Percentiles rank a stretch among this genome's conserved stretches.
phyloP scores from a whole-genome alignment of 2,888 invertebrate genomes.

The Troides oblongomaculatus region DNA sequence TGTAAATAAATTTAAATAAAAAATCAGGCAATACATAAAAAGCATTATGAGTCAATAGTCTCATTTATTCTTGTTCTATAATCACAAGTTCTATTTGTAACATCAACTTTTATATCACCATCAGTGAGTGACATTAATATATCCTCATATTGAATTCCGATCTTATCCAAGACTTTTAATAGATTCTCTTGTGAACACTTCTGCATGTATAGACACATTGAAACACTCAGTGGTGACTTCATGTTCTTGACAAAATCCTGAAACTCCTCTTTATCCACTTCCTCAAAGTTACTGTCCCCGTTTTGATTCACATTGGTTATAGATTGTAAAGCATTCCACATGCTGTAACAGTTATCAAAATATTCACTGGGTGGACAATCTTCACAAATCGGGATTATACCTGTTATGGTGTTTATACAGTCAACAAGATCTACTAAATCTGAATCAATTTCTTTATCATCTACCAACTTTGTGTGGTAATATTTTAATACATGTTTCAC shows the following conservation, averaged over 20 bases:
- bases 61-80: conserved; percentile 59
- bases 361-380: conserved; percentile 51
- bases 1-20: not conserved
- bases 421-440: conserved; percentile 65
- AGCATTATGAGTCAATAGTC: conserved; percentile 50
- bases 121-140: conserved; percentile 50
- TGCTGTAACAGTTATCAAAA: conserved; percentile 54
- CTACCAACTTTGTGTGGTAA: conserved; percentile 61
- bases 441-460: conserved; percentile 59
- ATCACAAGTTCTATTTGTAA: conserved; percentile 49
- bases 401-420: conserved; percentile 54
- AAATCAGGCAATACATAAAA: conserved; percentile 1
- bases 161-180: conserved; percentile 49
- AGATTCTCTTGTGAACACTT: conserved; percentile 56
- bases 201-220: conserved; percentile 58
- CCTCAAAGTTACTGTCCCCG: conserved; percentile 51
- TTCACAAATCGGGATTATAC: conserved; percentile 47
- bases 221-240: conserved; percentile 49
- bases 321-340: conserved; percentile 58
- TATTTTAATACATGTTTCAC: conserved; percentile 56
- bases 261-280: conserved; percentile 52
- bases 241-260: conserved; percentile 52
- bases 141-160: conserved; percentile 53
- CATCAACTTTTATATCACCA: conserved; percentile 42
- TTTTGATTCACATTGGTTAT: conserved; percentile 50